These are phyloP conservation scores for Cathartes aura DNA, from an alignment of 2,113 vertebrate genomes.

Conservation along the genomic window DNA sequence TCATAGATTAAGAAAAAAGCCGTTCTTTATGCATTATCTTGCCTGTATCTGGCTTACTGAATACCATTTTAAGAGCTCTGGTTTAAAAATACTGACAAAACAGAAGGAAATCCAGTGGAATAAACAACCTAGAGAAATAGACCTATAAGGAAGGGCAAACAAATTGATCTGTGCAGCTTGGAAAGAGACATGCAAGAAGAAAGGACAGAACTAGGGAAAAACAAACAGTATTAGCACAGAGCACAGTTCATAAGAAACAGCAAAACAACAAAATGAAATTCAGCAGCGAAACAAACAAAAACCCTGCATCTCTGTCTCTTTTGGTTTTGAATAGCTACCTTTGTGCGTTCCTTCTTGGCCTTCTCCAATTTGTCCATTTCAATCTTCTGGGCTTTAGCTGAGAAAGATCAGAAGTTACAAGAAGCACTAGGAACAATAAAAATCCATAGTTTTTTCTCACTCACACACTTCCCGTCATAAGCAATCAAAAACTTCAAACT, in stretches of 20 bases:
- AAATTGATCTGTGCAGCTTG: background rate
- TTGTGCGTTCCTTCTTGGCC: conserved; percentile 96
- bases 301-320: background rate
- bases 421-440: background rate
- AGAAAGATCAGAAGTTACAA: background rate
- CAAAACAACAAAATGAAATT: background rate
- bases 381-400: conserved; percentile 97
- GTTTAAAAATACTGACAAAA: background rate
- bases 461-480: background rate
- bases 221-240: background rate
- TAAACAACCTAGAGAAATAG: background rate
- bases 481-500: background rate
- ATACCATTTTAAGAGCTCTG: background rate
- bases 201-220: background rate
- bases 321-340: conserved; percentile 76
- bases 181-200: background rate
- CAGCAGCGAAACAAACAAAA: background rate
- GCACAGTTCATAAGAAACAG: background rate
- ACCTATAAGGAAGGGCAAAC: background rate
- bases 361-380: conserved; percentile 99
- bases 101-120: background rate
- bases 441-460: background rate
- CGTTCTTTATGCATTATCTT: background rate
- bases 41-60: background rate
- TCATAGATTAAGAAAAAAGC: background rate